Evolutionary conservation across 1,140 invertebrate species (phyloP), one percentile per base, ranked within the genome.

Genomic region (Mylabris phalerata): DNA sequence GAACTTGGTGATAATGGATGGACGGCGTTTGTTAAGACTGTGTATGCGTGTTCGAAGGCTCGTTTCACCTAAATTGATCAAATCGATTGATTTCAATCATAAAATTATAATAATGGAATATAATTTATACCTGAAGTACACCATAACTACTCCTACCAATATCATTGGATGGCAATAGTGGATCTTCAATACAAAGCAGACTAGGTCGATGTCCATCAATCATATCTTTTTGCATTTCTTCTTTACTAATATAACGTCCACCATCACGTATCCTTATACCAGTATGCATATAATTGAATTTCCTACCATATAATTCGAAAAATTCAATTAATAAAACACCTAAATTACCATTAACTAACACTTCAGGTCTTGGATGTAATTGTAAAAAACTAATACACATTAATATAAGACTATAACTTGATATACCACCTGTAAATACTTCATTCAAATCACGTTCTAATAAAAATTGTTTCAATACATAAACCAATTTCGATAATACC

Each of bases 341-440:
- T 38, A 98, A 78, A 80, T 98, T 98, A 45, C 82, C 79, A 51
- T 79, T 79, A 63, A 76, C 78, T 56, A 83, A 75, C 44, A 79
- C 79, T 69, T 89, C 82, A 60, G 80, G 78, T 63, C 86, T 77
- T 13, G 85, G 86, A 78, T 91, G 88, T 62, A 90, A 77, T 83
- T 80, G 63, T 25, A 98, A 81, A 78, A 98, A 99, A 79, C 93
- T 96, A 75, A 99, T 93, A 69, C 92, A 93, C 89, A 99, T 95
- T 54, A 99, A 84, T 75, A 98, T 98, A 62, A 99, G 84, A 73
- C 94, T 95, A 77, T 99, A 99, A 41, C 95, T 98, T 62, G 94
- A 95, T 68, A 99, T 97, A 73, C 97, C 97, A 64, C 97, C 95
- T 49, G 94, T 98, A 78, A 97, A 99, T 47, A 98, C 96, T 84